Evolutionary conservation across 1,140 invertebrate genomes (phyloP), one percentile per base, ranked within the genome.

Genomic region (Calephelis nemesis): DNA sequence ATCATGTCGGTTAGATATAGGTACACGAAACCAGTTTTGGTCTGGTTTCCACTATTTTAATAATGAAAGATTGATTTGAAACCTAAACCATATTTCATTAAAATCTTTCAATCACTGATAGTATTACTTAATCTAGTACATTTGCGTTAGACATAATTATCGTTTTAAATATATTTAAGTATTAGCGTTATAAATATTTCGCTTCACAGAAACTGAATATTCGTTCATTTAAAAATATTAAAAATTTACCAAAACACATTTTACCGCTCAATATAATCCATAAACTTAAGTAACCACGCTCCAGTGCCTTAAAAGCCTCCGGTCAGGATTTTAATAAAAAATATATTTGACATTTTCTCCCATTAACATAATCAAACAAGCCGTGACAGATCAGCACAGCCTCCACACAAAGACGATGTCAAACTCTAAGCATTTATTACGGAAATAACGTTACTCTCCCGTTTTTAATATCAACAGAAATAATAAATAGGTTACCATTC

Each of bases 401-500:
- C 62, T 70, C 60, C 65, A 68, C 73, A 75, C 68, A 77, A 76
- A 73, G 71, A 73, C 74, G 70, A 72, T 73, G 75, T 83, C 81
- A 82, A 83, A 82, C 73, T 83, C 80, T 75, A 75, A 79, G 78
- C 80, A 84, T 85, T 82, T 78, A 80, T 82, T 80, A 82, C 65
- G 69, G 72, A 77, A 75, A 84, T 82, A 83, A 80, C 81, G 75
- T 74, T 75, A 71, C 65, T 70, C 74, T 74, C 76, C 75, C 75
- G 78, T 85, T 91, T 91, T 91, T 91, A 91, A 91, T 91, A 91
- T 87, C 78, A 82, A 73, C 83, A 79, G 78, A 77, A 66, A 85
- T 89, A 88, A 91, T 89, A 91, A 91, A 91, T 89, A 87, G 85
- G 85, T 87, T 87, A 87, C 79, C 85, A 91, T 91, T 91, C 88